phyloP scores from a whole-genome alignment of 2,113 vertebrate genomes.

The Pampusana beccarii region DNA sequence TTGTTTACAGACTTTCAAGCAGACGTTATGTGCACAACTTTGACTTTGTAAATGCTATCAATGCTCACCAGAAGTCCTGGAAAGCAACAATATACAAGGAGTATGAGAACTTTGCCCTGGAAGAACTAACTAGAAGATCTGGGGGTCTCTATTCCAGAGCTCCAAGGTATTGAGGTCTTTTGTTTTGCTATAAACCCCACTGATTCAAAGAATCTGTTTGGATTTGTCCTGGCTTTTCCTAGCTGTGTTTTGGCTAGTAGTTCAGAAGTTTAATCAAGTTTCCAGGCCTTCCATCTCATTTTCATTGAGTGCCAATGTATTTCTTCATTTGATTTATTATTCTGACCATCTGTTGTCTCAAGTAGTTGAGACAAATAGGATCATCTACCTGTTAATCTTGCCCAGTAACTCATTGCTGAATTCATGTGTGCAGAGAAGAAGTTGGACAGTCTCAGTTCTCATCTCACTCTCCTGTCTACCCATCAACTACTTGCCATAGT shows the following conservation, averaged over 20 bases:
- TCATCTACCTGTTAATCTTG: background rate
- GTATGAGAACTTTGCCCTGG: slow-evolving; percentile 78
- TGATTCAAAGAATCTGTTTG: background rate
- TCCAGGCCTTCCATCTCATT: background rate
- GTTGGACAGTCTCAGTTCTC: background rate
- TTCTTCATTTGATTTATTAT: background rate
- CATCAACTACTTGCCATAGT: background rate
- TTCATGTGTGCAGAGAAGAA: background rate
- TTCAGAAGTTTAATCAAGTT: background rate
- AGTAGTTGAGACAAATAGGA: background rate
- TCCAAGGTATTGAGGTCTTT: slow-evolving; percentile 72
- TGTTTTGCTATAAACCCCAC: background rate
- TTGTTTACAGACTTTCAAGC: slow-evolving; percentile 73
- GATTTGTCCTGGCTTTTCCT: background rate
- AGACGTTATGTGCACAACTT: slow-evolving; percentile 76
- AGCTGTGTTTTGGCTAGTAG: background rate
- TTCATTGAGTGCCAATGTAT: background rate
- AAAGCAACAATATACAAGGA: slow-evolving; percentile 82
- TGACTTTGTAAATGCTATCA: slow-evolving; percentile 85
- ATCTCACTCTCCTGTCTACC: background rate
- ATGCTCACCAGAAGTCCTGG: slow-evolving; percentile 88
- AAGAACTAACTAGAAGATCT: slow-evolving; percentile 80
- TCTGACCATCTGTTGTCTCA: background rate
- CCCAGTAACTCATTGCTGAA: background rate
- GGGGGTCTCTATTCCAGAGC: slow-evolving; percentile 79